A percentile compares a stretch with the other conserved stretches of the same genome.
Evolutionary conservation across 2,888 invertebrate species (phyloP).

Genomic region (Tethea ocularis): DNA sequence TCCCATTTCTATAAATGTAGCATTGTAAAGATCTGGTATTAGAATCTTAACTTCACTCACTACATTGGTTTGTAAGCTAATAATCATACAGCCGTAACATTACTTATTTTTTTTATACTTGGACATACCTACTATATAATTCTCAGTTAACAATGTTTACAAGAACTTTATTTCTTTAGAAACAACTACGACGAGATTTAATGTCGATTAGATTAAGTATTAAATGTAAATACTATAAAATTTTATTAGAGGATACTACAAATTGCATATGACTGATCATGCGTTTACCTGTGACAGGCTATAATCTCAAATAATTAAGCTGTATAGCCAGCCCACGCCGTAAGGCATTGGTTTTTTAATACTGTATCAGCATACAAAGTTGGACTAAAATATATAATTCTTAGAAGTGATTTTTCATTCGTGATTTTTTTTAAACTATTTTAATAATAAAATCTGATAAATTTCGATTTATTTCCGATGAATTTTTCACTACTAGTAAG

Average conservation of each 20-base stretch:
- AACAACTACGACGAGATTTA: not conserved
- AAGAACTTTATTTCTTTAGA: no score
- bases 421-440: no score
- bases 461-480: no score
- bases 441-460: no score
- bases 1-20: not conserved
- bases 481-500: no score
- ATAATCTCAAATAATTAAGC: conserved; percentile 61
- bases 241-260: conserved; percentile 53
- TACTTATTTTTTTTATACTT: no score
- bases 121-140: no score
- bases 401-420: not conserved
- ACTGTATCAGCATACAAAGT: conserved; percentile 37
- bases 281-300: conserved; percentile 41
- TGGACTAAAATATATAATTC: not conserved
- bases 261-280: conserved; percentile 33
- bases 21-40: not conserved
- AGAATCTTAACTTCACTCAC: not conserved
- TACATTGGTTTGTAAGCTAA: no score
- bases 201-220: not conserved
- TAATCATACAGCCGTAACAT: no score
- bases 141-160: no score
- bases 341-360: conserved; percentile 25
- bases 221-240: not conserved
- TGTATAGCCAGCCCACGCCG: conserved; percentile 21